Conservation (phyloP, 2,113 vertebrate species). For the Tychaedon coryphoeus region DNA sequence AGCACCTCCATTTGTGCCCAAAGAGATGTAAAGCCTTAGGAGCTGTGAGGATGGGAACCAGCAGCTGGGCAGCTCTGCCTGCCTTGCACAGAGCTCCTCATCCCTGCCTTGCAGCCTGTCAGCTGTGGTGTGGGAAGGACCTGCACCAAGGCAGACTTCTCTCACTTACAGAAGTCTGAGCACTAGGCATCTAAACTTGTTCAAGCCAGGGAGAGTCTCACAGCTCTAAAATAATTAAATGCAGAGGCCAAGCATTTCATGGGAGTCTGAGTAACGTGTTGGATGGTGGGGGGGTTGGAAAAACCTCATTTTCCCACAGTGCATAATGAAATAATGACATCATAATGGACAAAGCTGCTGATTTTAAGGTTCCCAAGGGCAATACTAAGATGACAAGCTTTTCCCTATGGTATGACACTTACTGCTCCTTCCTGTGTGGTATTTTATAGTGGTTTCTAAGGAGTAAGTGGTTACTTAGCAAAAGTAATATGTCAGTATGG, state of each 20-base stretch:
- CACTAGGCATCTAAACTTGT: background rate
- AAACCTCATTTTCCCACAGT: background rate
- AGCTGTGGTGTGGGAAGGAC: background rate
- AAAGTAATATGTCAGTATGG: background rate
- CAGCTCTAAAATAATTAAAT: background rate
- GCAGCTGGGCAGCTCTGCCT: background rate
- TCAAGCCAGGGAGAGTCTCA: background rate
- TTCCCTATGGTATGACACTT: background rate
- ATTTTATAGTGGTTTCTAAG: background rate
- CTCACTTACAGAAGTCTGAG: background rate
- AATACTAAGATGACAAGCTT: background rate
- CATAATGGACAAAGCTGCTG: background rate
- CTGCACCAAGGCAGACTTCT: background rate
- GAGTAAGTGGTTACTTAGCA: background rate
- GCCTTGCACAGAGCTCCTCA: background rate
- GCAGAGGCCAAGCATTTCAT: background rate
- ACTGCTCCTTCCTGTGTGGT: background rate
- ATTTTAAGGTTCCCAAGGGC: background rate
- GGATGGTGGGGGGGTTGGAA: accelerated
- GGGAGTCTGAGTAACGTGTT: background rate
- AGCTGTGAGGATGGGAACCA: background rate
- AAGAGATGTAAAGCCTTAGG: background rate
- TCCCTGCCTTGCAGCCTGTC: background rate
- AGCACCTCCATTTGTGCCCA: background rate
- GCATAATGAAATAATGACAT: background rate